These are phyloP conservation scores for Pipistrellus nathusii DNA, from an alignment of 2,797 vertebrate species.

Conservation along the genomic window DNA sequence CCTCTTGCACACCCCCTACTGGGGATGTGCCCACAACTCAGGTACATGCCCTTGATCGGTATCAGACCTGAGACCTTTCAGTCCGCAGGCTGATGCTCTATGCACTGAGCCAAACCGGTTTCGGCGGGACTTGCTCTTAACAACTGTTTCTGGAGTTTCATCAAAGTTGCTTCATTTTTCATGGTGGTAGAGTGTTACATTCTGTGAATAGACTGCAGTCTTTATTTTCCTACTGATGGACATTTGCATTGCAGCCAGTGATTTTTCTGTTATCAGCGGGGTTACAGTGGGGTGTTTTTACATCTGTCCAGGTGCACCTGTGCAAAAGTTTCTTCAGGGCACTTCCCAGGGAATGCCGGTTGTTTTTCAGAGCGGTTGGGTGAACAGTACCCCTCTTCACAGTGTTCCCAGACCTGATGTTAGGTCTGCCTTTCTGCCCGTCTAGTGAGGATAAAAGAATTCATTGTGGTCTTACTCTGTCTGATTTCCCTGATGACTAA, in stretches of 20 bases:
- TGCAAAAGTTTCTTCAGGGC: not conserved
- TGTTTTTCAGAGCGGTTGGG: not conserved
- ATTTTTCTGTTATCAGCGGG: not conserved
- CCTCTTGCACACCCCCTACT: no score
- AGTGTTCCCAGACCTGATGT: not conserved
- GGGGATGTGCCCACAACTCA: no score
- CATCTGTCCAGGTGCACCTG: not conserved
- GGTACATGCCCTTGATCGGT: no score
- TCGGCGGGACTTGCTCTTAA: not conserved
- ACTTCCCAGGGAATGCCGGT: no score
- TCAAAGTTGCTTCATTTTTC: not conserved
- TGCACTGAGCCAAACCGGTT: no score
- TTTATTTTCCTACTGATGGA: not conserved
- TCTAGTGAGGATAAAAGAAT: not conserved
- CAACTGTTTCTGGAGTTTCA: not conserved
- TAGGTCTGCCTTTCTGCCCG: not conserved
- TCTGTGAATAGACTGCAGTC: not conserved
- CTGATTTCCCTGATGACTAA: not conserved
- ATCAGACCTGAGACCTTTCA: no score
- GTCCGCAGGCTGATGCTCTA: no score
- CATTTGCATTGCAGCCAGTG: not conserved
- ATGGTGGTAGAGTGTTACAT: no score
- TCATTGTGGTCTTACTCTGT: not conserved
- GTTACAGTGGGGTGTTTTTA: not conserved
- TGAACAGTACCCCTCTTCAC: not conserved